Percentiles rank a stretch among this genome's conserved stretches.
phyloP scores from a whole-genome alignment of 1,140 invertebrate genomes.

The Lepidurus arcticus region DNA sequence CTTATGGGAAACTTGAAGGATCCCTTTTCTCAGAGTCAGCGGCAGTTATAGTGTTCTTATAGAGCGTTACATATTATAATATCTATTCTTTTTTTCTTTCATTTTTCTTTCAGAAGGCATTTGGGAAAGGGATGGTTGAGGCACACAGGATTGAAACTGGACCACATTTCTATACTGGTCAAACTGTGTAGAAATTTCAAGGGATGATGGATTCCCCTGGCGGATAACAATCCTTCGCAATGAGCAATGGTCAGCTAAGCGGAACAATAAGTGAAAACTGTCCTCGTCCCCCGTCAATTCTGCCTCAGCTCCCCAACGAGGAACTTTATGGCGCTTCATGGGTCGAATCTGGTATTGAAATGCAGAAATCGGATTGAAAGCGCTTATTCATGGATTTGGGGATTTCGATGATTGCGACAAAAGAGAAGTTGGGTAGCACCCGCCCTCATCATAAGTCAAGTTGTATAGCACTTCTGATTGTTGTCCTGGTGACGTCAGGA shows the following conservation, averaged over 20 bases:
- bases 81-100: neutral
- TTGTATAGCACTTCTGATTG: neutral
- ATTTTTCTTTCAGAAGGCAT: no score
- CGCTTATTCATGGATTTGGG: neutral
- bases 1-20: slow-evolving; percentile 19
- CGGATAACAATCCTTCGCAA: neutral
- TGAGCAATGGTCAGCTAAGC: neutral
- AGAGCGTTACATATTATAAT: slow-evolving; percentile 11
- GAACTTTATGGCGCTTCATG: neutral
- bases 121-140: no score
- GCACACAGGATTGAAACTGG: neutral
- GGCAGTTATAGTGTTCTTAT: neutral
- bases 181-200: neutral
- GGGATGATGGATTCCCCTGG: neutral
- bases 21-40: slow-evolving; percentile 21
- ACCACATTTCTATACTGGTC: slow-evolving; percentile 8
- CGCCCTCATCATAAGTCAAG: neutral
- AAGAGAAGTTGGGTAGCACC: neutral
- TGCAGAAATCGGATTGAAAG: neutral
- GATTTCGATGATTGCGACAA: neutral
- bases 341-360: neutral
- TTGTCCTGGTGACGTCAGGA: neutral
- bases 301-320: neutral
- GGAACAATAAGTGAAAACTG: slow-evolving; percentile 1
- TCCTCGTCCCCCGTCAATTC: neutral